phyloP scores from a whole-genome alignment of 2,113 vertebrate genomes.

The Bubalus kerabau region DNA sequence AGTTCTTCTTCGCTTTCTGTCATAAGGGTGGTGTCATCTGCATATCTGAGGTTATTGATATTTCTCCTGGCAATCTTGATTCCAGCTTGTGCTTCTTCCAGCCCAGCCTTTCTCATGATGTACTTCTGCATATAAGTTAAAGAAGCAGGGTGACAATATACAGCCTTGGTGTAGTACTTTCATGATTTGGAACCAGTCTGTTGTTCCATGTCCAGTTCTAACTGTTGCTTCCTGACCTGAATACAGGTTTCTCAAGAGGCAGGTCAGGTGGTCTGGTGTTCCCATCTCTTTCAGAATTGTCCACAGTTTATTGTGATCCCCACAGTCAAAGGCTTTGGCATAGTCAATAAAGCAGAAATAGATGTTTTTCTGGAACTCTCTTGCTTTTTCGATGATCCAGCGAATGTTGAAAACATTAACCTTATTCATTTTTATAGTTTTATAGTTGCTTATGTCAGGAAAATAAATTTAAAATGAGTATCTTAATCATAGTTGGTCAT shows the following conservation, averaged over 20 bases:
- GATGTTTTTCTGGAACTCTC: not conserved
- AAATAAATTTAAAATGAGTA: not conserved
- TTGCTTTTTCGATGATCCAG: not conserved
- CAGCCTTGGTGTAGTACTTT: too few species aligned
- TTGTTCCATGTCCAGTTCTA: not conserved
- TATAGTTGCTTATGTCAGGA: not conserved
- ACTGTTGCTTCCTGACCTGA: not conserved
- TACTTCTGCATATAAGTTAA: not conserved
- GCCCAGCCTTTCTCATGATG: not conserved
- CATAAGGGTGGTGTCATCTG: not conserved
- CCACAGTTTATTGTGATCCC: not conserved
- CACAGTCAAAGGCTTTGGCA: not conserved
- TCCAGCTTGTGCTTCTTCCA: not conserved
- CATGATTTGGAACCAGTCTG: not conserved
- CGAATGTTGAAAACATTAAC: fast-evolving
- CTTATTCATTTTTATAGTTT: not conserved
- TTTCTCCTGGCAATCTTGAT: not conserved
- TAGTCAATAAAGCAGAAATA: not conserved
- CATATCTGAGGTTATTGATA: not conserved
- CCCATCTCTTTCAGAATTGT: not conserved
- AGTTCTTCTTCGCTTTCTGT: not conserved
- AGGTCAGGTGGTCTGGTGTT: not conserved
- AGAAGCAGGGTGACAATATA: not conserved
- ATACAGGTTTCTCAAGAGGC: not conserved
- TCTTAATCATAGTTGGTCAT: not conserved